These are phyloP conservation scores for Erpobdella octoculata DNA, from an alignment of 2,888 invertebrate species.

Conservation along the genomic window DNA sequence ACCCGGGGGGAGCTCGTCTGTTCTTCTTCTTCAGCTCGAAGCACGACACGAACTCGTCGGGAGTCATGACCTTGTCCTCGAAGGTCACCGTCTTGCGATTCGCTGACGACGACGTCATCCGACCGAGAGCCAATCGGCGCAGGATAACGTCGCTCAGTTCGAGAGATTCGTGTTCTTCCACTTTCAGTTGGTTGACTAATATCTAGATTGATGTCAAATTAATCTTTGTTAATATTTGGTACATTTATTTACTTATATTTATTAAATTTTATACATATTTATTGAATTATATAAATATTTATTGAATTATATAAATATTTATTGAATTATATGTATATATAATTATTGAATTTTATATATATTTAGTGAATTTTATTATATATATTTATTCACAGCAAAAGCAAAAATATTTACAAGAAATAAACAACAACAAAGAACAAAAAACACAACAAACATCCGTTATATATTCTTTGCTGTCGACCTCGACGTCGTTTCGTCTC, in stretches of 20 bases:
- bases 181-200: neutral
- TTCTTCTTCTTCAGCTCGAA: conserved; percentile 20
- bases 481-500: neutral
- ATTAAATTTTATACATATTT: neutral
- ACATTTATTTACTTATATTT: neutral
- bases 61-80: conserved; percentile 8
- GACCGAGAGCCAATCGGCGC: conserved; percentile 4
- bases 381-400: no score
- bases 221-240: neutral
- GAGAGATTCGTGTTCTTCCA: neutral
- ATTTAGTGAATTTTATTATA: no score
- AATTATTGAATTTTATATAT: no score
- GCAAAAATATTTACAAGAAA: neutral
- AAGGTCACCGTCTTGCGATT: conserved; percentile 21
- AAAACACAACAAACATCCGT: neutral
- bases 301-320: no score
- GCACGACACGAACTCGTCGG: neutral
- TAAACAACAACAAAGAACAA: neutral
- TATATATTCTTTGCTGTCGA: neutral
- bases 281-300: no score
- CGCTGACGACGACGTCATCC: neutral
- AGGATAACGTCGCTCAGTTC: neutral
- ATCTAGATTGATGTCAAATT: neutral
- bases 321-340: no score
- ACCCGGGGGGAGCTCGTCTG: neutral